Percentiles rank a stretch among this genome's conserved stretches.
Evolutionary conservation across 2,888 invertebrate genomes (phyloP).

Genomic region (Enchytraeus crypticus): DNA sequence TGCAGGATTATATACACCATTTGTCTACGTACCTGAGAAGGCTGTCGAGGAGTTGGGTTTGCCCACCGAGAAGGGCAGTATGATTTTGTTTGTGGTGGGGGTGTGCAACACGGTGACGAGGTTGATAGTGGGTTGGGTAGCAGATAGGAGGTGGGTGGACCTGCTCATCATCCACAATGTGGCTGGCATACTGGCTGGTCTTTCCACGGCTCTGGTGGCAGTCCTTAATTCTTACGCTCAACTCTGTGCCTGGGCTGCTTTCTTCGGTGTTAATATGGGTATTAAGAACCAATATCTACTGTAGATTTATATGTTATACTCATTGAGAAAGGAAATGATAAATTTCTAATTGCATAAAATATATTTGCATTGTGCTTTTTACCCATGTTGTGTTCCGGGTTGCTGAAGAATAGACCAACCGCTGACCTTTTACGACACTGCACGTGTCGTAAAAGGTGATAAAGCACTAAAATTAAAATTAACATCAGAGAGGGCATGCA

Average conservation of each 20-base stretch:
- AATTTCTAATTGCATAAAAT: no score
- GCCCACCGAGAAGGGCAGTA: conserved; percentile 49
- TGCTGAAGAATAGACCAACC: no score
- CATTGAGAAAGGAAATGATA: no score
- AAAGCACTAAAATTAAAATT: no score
- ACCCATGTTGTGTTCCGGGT: no score
- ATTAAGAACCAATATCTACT: no score
- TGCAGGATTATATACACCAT: conserved; percentile 31
- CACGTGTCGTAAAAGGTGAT: no score
- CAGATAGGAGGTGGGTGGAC: conserved; percentile 70
- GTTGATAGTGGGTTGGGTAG: conserved; percentile 55
- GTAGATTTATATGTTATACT: no score
- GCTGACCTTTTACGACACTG: no score
- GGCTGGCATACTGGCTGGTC: conserved; percentile 76
- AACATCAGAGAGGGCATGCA: no score
- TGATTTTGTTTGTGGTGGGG: conserved; percentile 48
- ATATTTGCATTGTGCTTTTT: no score
- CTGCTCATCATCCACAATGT: conserved; percentile 79
- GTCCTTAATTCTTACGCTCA: conserved; percentile 55
- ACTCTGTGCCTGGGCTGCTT: conserved; percentile 67
- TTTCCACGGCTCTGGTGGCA: conserved; percentile 75
- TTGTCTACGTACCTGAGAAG: conserved; percentile 38
- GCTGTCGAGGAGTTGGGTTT: conserved; percentile 31
- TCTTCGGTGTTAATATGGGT: conserved; percentile 69
- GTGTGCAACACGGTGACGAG: conserved; percentile 22